Base-by-base conservation (phyloP, 2,113 vertebrate species). In the Gasterosteus aculeatus region DNA sequence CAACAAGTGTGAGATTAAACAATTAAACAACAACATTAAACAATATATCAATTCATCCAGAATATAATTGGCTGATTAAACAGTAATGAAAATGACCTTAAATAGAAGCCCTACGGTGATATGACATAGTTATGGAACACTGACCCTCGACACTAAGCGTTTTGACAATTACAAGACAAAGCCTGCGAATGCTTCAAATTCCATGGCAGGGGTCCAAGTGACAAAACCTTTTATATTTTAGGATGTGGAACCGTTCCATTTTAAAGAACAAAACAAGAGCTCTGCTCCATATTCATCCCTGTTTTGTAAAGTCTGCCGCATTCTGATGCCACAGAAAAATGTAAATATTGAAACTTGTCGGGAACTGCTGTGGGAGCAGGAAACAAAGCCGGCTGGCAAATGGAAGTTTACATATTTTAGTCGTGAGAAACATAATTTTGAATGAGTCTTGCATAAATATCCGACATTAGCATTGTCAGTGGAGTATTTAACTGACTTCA, bases 331-430 rank as follows among this genome's bases (percentile, higher is more conserved):
- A 88, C 76, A 61, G 87, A 95, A 95, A 84, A 92, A 93, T 95
- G 94, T 95, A 97, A 97, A 96, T 96, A 95, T 96, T 97, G 93
- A 96, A 95, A 94, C 82, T 79, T 91, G 93, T 91, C 93, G 92
- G 93, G 90, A 85, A 89, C 87, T 87, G 78, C 88, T 51, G 80
- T 46, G 88, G 87, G 84, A 88, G 87, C 85, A 86, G 84, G 83
- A 92, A 92, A 80, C 63, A 69, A 73, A 77, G 80, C 85, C 85
- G 83, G 65, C 75, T 69, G 72, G 69, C 87, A 91, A 87, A 92
- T 87, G 79, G 56, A 35, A 72, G 88, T 93, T 90, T 91, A 91
- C 86, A 93, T 94, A 93, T 88, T 94, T 90, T 79, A 62, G 88
- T 81, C 83, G 92, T 91, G 87, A 80, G 83, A 89, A 75, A 60